Percentiles rank a stretch among this genome's conserved stretches.
phyloP scores from a whole-genome alignment of 2,888 invertebrate genomes.

The Rhagonycha lutea region DNA sequence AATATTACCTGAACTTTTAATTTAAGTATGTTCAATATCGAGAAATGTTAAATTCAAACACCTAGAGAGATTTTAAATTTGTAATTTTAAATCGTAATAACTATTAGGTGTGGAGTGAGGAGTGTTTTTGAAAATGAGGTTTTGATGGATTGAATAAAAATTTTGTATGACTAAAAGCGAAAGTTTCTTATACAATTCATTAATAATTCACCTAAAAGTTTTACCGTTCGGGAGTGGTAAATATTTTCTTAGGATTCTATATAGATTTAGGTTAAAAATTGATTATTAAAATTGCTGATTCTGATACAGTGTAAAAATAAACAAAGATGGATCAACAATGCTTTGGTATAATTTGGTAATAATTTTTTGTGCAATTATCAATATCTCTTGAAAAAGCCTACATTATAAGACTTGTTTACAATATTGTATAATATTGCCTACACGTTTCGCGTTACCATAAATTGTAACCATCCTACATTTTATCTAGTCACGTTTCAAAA shows the following conservation, averaged over 20 bases:
- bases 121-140: background rate
- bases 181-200: background rate
- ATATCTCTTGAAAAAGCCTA: background rate
- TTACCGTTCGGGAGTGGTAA: background rate
- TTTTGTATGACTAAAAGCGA: too few relatives aligned
- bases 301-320: background rate
- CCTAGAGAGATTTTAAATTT: background rate
- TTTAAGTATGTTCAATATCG: background rate
- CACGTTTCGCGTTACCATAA: conserved; percentile 9
- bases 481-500: conserved; percentile 10
- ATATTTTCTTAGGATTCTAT: background rate
- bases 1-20: background rate
- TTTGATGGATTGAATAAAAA: background rate
- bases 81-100: background rate
- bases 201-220: background rate
- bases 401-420: background rate
- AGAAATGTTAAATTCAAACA: background rate
- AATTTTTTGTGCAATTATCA: background rate
- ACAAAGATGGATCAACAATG: background rate
- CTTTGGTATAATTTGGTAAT: background rate
- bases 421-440: background rate
- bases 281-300: background rate
- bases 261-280: background rate
- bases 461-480: conserved; percentile 16
- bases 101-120: background rate